These are phyloP conservation scores for Macrocentrus cingulum DNA, from an alignment of 1,140 invertebrate genomes.

Conservation along the genomic window DNA sequence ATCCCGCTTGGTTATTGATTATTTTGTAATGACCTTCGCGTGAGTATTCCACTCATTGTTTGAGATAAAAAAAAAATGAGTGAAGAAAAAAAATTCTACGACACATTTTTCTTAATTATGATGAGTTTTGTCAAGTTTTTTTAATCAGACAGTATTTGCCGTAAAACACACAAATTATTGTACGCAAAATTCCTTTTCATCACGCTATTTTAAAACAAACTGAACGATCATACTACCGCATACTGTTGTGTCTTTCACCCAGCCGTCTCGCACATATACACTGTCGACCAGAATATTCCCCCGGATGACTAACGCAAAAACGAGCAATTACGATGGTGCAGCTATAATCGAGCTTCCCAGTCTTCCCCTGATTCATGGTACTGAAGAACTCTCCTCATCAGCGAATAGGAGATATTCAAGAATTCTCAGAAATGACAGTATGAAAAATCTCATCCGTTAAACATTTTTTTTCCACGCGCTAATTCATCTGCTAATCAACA, in stretches of 20 bases:
- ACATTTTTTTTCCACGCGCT: no score
- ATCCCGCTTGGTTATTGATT: conserved; percentile 12
- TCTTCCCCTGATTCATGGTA: conserved; percentile 14
- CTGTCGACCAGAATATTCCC: conserved; percentile 13
- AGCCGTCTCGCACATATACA: not conserved
- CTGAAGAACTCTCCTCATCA: conserved; percentile 7
- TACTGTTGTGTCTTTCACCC: conserved; percentile 13
- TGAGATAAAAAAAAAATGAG: no score
- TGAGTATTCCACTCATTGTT: no score
- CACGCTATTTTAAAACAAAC: no score
- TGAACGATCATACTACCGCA: no score
- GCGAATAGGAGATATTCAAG: conserved; percentile 14
- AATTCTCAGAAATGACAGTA: not conserved
- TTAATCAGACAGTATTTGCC: no score
- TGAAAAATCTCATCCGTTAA: not conserved
- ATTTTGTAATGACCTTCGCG: not conserved
- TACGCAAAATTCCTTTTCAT: no score
- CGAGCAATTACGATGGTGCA: conserved; percentile 16
- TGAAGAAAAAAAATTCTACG: no score
- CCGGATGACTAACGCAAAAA: conserved; percentile 19
- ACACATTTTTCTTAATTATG: no score
- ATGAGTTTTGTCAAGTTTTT: no score
- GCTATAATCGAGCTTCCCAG: conserved; percentile 17
- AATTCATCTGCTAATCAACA: no score
- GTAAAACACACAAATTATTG: no score